A percentile compares a stretch with the other conserved stretches of the same genome.
Evolutionary conservation across 2,888 invertebrate species (phyloP).

Genomic region (Xylocampa areola): DNA sequence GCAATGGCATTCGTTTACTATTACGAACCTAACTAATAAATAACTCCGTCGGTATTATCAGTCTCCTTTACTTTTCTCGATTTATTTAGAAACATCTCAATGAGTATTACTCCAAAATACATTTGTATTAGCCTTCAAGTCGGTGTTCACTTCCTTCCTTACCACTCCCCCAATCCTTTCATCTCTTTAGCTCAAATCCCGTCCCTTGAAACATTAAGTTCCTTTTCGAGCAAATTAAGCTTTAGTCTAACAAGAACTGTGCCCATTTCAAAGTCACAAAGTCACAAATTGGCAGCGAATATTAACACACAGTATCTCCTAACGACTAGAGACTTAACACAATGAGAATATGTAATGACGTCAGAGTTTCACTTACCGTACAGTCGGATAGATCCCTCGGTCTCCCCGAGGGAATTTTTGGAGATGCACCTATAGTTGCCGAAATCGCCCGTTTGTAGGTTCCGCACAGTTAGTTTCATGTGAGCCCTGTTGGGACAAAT

Average conservation of each 20-base stretch:
- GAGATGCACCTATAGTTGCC: constrained; percentile 98
- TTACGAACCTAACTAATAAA: too few species aligned
- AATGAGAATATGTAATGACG: constrained; percentile 32
- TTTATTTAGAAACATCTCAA: too few species aligned
- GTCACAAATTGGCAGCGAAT: constrained; percentile 16
- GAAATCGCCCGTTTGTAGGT: constrained; percentile 95
- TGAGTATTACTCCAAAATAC: too few species aligned
- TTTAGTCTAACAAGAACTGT: not conserved
- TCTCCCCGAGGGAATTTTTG: constrained; percentile 97
- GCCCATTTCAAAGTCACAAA: constrained; percentile 11
- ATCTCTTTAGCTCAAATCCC: too few species aligned
- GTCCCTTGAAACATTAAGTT: too few species aligned
- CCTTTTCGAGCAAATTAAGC: too few species aligned
- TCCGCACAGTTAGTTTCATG: constrained; percentile 96
- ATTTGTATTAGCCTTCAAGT: too few species aligned
- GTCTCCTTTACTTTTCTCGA: too few species aligned
- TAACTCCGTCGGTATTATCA: too few species aligned
- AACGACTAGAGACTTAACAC: constrained; percentile 29
- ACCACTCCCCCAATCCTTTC: too few species aligned
- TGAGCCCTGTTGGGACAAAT: constrained; percentile 90
- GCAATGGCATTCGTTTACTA: too few species aligned
- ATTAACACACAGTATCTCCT: constrained; percentile 8
- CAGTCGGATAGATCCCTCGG: constrained; percentile 97
- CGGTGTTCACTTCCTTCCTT: too few species aligned
- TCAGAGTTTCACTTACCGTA: constrained; percentile 91